Conservation (phyloP, 2,113 vertebrate species). For the Triplophysa rosa region DNA sequence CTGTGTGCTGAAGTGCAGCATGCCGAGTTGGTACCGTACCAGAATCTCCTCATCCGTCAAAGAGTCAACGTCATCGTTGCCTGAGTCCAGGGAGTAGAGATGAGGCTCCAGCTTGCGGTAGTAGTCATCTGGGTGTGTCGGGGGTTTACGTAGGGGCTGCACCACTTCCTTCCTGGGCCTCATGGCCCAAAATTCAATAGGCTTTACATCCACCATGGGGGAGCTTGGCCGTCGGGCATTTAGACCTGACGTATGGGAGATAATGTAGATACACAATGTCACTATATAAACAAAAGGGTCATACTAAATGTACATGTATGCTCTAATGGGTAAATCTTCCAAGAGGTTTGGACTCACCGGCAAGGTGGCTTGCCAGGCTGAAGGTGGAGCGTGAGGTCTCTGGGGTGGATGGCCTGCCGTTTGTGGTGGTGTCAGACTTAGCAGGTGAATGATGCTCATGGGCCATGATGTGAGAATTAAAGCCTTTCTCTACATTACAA, state of each 20-base stretch:
- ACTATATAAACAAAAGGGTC: background rate
- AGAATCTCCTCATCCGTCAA: constrained; percentile 87
- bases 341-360: constrained; percentile 72
- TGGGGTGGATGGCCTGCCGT: constrained; percentile 72
- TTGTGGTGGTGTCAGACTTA: constrained; percentile 64
- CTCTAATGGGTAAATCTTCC: no score
- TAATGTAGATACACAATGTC: background rate
- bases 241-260: constrained; percentile 67
- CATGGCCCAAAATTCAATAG: constrained; percentile 84
- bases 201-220: constrained; percentile 81
- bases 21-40: constrained; percentile 84
- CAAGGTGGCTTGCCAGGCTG: constrained; percentile 81
- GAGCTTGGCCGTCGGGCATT: constrained; percentile 82
- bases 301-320: background rate
- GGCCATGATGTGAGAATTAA: constrained; percentile 70
- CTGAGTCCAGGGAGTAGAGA: constrained; percentile 81
- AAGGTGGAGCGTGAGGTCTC: constrained; percentile 81
- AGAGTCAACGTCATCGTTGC: constrained; percentile 80
- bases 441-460: background rate
- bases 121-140: constrained; percentile 78
- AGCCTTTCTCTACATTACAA: constrained; percentile 78
- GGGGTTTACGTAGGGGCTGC: constrained; percentile 81
- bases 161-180: constrained; percentile 84
- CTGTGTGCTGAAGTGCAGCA: constrained; percentile 89
- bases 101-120: constrained; percentile 84